Conservation (phyloP, 2,113 vertebrate genomes). For the Apteryx mantelli region DNA sequence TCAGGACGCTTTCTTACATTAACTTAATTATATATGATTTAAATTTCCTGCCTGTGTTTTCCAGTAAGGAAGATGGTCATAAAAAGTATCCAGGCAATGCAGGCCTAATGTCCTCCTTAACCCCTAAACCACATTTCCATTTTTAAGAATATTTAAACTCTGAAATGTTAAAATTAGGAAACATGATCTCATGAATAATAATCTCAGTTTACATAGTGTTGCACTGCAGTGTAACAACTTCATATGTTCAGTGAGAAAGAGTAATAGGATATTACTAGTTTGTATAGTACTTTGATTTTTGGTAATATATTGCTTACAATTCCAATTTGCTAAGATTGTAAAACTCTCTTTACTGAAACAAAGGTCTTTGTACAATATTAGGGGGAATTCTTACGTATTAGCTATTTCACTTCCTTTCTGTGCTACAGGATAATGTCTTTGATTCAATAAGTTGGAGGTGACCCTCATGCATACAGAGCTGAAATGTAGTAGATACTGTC, state of each 20-base stretch:
- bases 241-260: neutral
- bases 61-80: neutral
- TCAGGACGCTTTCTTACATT: neutral
- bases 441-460: neutral
- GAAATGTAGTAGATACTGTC: neutral
- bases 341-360: neutral
- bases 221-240: neutral
- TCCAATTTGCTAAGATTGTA: neutral
- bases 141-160: neutral
- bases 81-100: neutral
- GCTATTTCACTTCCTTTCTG: neutral
- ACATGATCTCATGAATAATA: neutral
- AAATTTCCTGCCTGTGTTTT: neutral
- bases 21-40: neutral
- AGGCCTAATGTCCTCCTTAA: neutral
- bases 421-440: neutral
- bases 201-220: neutral
- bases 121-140: neutral
- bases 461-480: neutral
- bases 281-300: neutral
- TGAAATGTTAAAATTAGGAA: neutral
- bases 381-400: neutral
- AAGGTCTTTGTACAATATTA: neutral
- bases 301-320: neutral
- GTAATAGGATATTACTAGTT: neutral